Percentiles rank a stretch among this genome's conserved stretches.
These are phyloP conservation scores for Prionailurus viverrinus DNA, from an alignment of 2,113 vertebrate genomes.

Conservation along the genomic window DNA sequence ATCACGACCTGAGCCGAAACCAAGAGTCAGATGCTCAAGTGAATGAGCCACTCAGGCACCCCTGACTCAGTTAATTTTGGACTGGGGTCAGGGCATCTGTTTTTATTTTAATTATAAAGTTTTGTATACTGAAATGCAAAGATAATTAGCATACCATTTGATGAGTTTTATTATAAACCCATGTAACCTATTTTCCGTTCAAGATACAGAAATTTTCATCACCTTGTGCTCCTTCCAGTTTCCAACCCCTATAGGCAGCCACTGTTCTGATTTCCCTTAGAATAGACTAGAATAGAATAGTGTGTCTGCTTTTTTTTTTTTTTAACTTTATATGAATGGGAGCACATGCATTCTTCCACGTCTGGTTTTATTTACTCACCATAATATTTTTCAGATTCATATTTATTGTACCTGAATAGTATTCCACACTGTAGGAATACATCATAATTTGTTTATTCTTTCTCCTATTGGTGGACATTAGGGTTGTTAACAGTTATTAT, in stretches of 20 bases:
- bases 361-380: neutral
- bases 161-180: neutral
- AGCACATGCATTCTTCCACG: neutral
- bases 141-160: neutral
- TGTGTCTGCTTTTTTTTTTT: neutral
- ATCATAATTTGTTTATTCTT: neutral
- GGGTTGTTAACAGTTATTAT: neutral
- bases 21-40: too few relatives aligned
- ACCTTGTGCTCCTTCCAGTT: neutral
- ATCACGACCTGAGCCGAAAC: too few relatives aligned
- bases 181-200: neutral
- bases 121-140: neutral
- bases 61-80: neutral
- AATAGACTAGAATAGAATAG: neutral
- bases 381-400: neutral
- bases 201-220: neutral
- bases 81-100: neutral
- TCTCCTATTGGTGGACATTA: neutral
- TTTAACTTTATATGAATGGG: neutral
- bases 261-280: neutral
- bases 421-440: neutral
- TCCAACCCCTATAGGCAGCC: too few relatives aligned
- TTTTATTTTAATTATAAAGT: conserved; percentile 34
- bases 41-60: too few relatives aligned
- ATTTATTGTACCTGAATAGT: neutral